Base-by-base conservation (phyloP, 2,797 vertebrate genomes). In the Limosa lapponica region DNA sequence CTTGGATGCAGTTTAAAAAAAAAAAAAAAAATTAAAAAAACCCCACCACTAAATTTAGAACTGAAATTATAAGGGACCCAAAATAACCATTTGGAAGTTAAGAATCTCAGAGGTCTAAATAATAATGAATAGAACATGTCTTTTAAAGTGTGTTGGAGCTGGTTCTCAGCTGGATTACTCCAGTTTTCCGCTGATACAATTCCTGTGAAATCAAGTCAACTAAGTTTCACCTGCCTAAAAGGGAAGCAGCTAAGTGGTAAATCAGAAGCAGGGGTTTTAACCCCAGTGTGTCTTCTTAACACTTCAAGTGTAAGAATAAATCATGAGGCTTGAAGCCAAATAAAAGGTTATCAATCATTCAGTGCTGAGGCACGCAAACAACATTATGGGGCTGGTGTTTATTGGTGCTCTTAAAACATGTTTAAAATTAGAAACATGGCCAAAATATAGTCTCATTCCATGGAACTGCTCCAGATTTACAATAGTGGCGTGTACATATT, bases 371-470 rank as follows among this genome's bases (percentile, higher is more conserved):
- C 39, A 91, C 15, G 16, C 82, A 95, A 94, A 87, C 73, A 95
- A 55, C 51, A 62, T 84, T 87, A 88, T 44, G 17, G 34, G 67
- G n/a, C 39, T 88, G 36, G 69, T 83, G 85, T 94, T 95, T 95
- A 95, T 79, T 86, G 51, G 82, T 72, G n/a, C 70, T 95, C 69
- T 83, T 94, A 95, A 94, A 94, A 93, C 37, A 74, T 34, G 5
- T 81, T 95, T 93, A 95, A 96, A 95, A 96, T 94, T 81, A 94
- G 90, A 97, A 96, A 88, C 51, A 70, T 69, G 75, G 79, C 57
- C 91, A 93, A 94, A 93, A 59, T 65, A 74, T 28, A 91, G 54
- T 43, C 80, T 95, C 82, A 95, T 86, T 90, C 62, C 46, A 81
- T 88, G 94, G 87, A 93, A 55, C 46, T 79, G 32, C 46, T 96